Evolutionary conservation across 2,113 vertebrate genomes (phyloP).

Genomic region (Dasyurus viverrinus): DNA sequence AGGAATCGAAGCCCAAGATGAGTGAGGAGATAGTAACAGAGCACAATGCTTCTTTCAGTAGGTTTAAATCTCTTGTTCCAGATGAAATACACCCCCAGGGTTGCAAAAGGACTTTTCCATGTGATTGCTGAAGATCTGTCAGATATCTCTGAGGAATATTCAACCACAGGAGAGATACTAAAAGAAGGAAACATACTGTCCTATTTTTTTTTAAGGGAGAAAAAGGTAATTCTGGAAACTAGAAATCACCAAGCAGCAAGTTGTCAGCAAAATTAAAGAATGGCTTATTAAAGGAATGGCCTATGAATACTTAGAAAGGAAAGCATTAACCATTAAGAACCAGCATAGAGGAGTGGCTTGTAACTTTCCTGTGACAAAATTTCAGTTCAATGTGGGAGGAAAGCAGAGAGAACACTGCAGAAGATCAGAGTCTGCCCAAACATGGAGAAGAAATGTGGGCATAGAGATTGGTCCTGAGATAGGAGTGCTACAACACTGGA

Average conservation of each 20-base stretch:
- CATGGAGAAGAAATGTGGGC: neutral
- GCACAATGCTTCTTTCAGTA: slow-evolving; percentile 1
- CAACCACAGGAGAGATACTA: neutral
- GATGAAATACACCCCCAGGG: neutral
- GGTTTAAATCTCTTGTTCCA: neutral
- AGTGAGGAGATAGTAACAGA: neutral
- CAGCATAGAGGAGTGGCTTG: neutral
- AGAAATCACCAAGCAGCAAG: neutral
- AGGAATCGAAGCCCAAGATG: neutral
- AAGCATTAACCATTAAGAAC: neutral
- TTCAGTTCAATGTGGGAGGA: neutral
- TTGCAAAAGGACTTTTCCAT: neutral
- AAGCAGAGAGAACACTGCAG: neutral
- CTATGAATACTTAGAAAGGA: neutral
- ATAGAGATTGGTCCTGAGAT: neutral
- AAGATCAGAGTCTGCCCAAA: neutral
- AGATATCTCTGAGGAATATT: neutral
- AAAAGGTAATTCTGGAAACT: neutral
- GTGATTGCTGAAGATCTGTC: neutral
- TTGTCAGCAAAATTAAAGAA: neutral
- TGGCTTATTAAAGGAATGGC: neutral
- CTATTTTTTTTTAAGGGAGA: neutral
- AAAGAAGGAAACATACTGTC: neutral
- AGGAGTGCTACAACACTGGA: neutral
- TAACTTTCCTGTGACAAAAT: neutral